phyloP scores from a whole-genome alignment of 2,113 vertebrate species.

The Coturnix japonica region DNA sequence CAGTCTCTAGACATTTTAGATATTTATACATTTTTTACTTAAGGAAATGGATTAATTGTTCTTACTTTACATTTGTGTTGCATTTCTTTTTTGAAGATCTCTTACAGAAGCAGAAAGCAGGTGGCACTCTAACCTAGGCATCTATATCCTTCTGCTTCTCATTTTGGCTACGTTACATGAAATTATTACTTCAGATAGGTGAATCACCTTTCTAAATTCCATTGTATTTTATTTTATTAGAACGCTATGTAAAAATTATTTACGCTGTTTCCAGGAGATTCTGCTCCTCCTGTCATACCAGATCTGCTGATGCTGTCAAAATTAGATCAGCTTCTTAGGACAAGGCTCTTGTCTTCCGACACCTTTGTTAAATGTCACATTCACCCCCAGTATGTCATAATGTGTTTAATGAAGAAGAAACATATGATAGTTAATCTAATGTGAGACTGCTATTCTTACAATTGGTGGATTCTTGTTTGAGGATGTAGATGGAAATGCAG shows the following conservation, averaged over 20 bases:
- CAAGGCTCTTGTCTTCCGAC: neutral
- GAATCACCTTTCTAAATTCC: neutral
- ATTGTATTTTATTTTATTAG: neutral
- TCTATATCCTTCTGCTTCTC: neutral
- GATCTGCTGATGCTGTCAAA: neutral
- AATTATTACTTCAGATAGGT: neutral
- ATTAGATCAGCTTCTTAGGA: neutral
- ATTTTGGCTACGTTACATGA: neutral
- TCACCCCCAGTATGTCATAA: neutral
- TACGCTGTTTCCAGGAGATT: neutral
- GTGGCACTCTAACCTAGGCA: neutral
- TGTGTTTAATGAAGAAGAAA: neutral
- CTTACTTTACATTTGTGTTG: neutral
- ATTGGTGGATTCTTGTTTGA: neutral
- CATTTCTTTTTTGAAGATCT: neutral
- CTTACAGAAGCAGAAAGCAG: neutral
- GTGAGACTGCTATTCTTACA: neutral
- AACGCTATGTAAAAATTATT: neutral
- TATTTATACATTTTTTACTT: neutral
- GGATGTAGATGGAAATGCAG: neutral
- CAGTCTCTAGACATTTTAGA: neutral
- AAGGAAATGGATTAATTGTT: neutral
- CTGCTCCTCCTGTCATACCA: neutral
- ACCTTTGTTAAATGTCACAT: neutral
- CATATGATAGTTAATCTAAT: neutral